phyloP scores from a whole-genome alignment of 1,140 invertebrate species.

The Periplaneta americana region DNA sequence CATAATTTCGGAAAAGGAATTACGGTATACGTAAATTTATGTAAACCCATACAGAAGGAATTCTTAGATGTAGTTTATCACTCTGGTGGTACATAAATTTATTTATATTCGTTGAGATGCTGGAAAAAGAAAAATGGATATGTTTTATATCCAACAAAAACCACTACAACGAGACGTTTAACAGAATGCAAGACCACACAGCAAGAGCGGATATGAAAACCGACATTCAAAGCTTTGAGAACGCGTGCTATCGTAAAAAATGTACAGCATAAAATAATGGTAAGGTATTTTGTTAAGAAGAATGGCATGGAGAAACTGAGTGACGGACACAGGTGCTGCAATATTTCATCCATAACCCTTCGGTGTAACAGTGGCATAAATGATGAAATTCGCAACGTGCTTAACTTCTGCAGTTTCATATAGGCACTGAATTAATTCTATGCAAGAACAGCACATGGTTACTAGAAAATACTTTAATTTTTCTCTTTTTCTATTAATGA shows the following conservation, averaged over 20 bases:
- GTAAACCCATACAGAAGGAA: not conserved
- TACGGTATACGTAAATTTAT: not conserved
- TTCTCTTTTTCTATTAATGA: too few relatives aligned
- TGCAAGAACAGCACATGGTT: too few relatives aligned
- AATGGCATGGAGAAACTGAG: not conserved
- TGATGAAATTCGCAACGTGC: too few relatives aligned
- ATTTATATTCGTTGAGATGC: not conserved
- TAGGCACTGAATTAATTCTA: too few relatives aligned
- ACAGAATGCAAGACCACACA: not conserved
- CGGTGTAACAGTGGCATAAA: not conserved
- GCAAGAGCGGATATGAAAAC: not conserved
- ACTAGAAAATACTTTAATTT: not conserved
- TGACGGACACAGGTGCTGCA: not conserved
- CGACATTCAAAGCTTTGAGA: not conserved
- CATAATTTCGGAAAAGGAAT: not conserved
- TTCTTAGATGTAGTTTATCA: not conserved
- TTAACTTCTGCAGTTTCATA: too few relatives aligned
- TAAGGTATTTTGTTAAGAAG: not conserved
- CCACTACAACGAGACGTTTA: not conserved
- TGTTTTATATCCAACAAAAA: not conserved
- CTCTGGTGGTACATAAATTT: not conserved
- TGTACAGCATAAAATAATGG: not conserved
- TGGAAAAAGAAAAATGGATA: not conserved
- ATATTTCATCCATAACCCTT: too few relatives aligned
- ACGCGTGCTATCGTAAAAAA: not conserved